Evolutionary conservation across 2,888 invertebrate species (phyloP).

Genomic region (Creontiades dilutus): DNA sequence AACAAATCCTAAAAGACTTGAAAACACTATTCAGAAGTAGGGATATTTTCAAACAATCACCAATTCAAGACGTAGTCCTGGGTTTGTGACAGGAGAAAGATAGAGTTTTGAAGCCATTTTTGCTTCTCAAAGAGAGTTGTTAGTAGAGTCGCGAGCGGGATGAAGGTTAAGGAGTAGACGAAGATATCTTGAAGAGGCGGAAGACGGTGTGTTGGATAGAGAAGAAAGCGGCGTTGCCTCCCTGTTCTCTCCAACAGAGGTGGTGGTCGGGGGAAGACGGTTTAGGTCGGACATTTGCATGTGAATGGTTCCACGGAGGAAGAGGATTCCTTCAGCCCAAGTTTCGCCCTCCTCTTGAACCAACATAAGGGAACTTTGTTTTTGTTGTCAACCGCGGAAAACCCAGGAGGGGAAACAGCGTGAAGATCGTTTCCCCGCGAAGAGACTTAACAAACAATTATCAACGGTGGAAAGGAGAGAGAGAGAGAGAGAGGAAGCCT

Average conservation of each 20-base stretch:
- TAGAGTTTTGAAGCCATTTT: no score
- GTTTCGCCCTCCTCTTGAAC: constrained; percentile 43
- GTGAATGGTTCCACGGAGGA: constrained; percentile 55
- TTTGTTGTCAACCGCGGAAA: constrained; percentile 66
- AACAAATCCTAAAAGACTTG: no score
- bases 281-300: constrained; percentile 68
- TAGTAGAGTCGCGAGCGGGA: no score
- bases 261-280: constrained; percentile 45
- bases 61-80: no score
- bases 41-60: no score
- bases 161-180: constrained; percentile 18
- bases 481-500: background rate
- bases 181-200: background rate
- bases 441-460: constrained; percentile 62
- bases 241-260: background rate
- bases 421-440: constrained; percentile 38
- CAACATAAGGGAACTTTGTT: constrained; percentile 67
- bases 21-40: no score
- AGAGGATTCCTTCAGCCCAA: constrained; percentile 50
- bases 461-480: constrained; percentile 24
- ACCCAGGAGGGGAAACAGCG: constrained; percentile 12
- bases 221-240: background rate
- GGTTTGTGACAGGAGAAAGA: no score
- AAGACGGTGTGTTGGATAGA: background rate
- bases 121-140: no score